Evolutionary conservation across 2,888 invertebrate species (phyloP).

Genomic region (Agrypnus murinus): DNA sequence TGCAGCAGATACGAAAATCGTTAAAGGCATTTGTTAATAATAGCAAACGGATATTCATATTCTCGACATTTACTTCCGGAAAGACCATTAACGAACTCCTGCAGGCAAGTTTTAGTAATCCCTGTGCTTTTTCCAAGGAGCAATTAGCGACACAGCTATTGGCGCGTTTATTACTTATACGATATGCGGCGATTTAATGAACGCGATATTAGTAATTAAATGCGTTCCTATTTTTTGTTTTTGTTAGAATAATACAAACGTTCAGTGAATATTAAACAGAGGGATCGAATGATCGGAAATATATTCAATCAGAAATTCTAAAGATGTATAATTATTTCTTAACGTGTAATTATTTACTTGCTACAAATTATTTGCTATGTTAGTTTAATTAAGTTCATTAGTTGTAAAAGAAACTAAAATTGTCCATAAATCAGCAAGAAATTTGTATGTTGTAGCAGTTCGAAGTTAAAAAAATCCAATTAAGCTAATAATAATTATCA

Average conservation of each 20-base stretch:
- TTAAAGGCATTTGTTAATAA: constrained; percentile 49
- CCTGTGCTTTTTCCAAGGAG: constrained; percentile 39
- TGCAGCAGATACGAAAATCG: constrained; percentile 44
- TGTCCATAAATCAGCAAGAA: no score
- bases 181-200: constrained; percentile 34
- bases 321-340: no score
- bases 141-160: constrained; percentile 48
- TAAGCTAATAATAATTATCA: no score
- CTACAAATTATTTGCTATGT: constrained; percentile 21
- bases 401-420: not conserved
- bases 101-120: constrained; percentile 36
- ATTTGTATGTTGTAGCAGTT: no score
- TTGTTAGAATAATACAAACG: not conserved
- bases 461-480: no score
- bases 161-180: constrained; percentile 35
- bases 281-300: no score
- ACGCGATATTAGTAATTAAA: constrained; percentile 38
- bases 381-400: not conserved
- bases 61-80: constrained; percentile 49
- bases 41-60: constrained; percentile 50
- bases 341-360: no score
- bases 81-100: constrained; percentile 49
- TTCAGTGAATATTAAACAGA: no score
- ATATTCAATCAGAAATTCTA: constrained; percentile 1
- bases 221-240: constrained; percentile 1